Evolutionary conservation across 1,140 invertebrate species (phyloP).

Genomic region (Drosophila littoralis): DNA sequence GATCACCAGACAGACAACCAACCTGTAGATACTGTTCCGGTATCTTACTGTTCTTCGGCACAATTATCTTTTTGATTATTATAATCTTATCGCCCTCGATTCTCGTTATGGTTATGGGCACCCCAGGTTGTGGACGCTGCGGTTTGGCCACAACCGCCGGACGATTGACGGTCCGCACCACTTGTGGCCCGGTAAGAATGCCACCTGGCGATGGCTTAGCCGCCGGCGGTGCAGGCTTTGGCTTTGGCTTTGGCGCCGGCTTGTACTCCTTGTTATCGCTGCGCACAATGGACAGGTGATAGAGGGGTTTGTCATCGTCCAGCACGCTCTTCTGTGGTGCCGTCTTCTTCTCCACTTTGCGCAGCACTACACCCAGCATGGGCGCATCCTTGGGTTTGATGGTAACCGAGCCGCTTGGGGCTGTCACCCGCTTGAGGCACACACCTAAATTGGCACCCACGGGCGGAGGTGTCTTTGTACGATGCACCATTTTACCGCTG

Average conservation of each 20-base stretch:
- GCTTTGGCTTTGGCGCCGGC: constrained; percentile 66
- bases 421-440: constrained; percentile 68
- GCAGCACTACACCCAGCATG: constrained; percentile 80
- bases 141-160: constrained; percentile 52
- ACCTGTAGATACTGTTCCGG: constrained; percentile 83
- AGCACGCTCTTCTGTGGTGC: constrained; percentile 78
- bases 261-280: constrained; percentile 73
- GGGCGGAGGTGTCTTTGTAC: constrained; percentile 78
- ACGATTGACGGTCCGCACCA: constrained; percentile 37
- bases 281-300: constrained; percentile 80
- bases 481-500: constrained; percentile 75
- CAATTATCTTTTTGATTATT: constrained; percentile 82
- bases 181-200: constrained; percentile 75
- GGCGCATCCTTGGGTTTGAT: constrained; percentile 77
- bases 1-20: constrained; percentile 62
- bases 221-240: constrained; percentile 65
- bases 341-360: constrained; percentile 75
- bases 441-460: constrained; percentile 78
- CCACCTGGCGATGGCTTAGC: constrained; percentile 68
- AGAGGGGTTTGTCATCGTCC: constrained; percentile 80
- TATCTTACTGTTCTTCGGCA: constrained; percentile 83
- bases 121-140: constrained; percentile 61
- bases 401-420: constrained; percentile 66
- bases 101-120: constrained; percentile 81
- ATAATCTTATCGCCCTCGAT: constrained; percentile 84